These are phyloP conservation scores for Teinopalpus imperialis DNA, from an alignment of 2,888 invertebrate species.

Conservation along the genomic window DNA sequence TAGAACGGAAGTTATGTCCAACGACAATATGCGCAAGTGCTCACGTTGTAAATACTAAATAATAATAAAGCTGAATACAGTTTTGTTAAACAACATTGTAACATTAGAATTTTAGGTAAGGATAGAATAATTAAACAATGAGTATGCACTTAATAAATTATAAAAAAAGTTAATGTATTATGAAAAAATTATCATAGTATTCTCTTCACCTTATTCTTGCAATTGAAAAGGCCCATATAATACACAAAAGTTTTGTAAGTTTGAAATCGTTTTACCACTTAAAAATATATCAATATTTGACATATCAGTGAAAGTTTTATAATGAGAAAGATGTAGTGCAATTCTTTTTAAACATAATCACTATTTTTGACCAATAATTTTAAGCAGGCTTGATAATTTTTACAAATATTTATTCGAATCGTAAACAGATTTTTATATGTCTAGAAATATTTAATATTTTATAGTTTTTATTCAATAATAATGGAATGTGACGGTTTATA, in stretches of 20 bases:
- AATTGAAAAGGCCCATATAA: no score
- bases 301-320: slow-evolving; percentile 22
- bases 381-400: slow-evolving; percentile 1
- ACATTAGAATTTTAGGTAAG: slow-evolving; percentile 1
- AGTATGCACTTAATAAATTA: no score
- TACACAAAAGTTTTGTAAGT: no score
- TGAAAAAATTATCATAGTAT: no score
- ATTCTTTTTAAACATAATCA: slow-evolving; percentile 34
- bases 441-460: no score
- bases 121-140: not conserved
- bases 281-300: slow-evolving; percentile 10
- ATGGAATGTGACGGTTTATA: no score
- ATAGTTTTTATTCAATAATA: no score
- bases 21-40: slow-evolving; percentile 71
- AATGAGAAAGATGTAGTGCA: no score
- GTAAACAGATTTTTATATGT: no score
- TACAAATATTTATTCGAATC: no score
- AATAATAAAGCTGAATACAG: not conserved
- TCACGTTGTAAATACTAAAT: slow-evolving; percentile 60
- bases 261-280: not conserved
- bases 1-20: slow-evolving; percentile 17
- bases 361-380: slow-evolving; percentile 34
- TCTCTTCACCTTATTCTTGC: no score
- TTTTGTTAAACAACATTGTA: not conserved
- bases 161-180: no score